Evolutionary conservation across 2,888 invertebrate species (phyloP).

Genomic region (Adelphocoris suturalis): DNA sequence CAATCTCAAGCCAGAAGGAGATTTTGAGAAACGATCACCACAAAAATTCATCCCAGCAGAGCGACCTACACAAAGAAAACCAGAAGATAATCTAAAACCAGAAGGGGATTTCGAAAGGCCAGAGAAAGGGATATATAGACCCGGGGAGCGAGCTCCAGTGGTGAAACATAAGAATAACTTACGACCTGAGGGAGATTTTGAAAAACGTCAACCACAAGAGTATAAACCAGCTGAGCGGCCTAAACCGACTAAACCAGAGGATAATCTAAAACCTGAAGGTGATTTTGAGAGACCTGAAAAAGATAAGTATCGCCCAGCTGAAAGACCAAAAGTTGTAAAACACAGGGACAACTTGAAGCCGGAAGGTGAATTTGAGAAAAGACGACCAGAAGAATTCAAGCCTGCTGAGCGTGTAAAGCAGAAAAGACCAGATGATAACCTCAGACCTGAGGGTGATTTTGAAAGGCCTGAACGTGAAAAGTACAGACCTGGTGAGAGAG

Average conservation of each 20-base stretch:
- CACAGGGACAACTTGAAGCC: conserved; percentile 79
- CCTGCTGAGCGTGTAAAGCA: conserved; percentile 74
- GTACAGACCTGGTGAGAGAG: conserved; percentile 72
- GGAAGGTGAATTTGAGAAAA: conserved; percentile 80
- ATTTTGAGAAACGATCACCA: conserved; percentile 78
- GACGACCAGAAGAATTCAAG: conserved; percentile 74
- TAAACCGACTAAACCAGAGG: conserved; percentile 78
- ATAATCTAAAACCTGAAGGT: conserved; percentile 79
- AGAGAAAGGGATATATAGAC: conserved; percentile 78
- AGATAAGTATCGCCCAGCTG: conserved; percentile 79
- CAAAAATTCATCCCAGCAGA: conserved; percentile 78
- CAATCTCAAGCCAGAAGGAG: conserved; percentile 79
- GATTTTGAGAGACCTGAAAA: conserved; percentile 77
- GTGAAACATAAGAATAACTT: conserved; percentile 79
- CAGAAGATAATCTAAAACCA: conserved; percentile 80
- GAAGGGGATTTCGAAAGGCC: conserved; percentile 80
- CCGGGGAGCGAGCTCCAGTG: conserved; percentile 78
- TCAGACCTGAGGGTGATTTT: conserved; percentile 80
- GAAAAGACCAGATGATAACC: conserved; percentile 80
- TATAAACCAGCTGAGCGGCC: conserved; percentile 75
- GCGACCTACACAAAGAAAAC: conserved; percentile 77
- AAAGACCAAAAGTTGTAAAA: conserved; percentile 77
- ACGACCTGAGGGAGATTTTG: conserved; percentile 81
- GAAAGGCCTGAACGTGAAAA: conserved; percentile 77
- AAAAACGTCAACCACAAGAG: conserved; percentile 75